These are phyloP conservation scores for Patiria pectinifera DNA, from an alignment of 53 echinoderm and acorn worm species.

Conservation along the genomic window DNA sequence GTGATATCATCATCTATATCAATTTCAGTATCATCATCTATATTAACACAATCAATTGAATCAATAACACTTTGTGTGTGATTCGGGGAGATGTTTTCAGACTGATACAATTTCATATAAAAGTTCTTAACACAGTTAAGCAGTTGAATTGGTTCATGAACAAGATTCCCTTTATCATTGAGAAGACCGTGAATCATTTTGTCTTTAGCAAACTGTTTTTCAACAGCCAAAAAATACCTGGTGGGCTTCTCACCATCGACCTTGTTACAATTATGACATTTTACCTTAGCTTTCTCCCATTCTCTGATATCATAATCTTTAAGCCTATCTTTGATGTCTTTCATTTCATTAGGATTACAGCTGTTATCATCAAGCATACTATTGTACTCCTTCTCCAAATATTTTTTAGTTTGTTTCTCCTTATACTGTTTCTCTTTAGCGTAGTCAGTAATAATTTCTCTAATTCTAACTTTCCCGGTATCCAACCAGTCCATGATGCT, in stretches of 20 bases:
- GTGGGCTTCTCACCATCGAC: background rate
- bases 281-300: conserved; percentile 9
- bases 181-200: too few species aligned
- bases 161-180: too few species aligned
- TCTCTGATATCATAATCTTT: conserved; percentile 11
- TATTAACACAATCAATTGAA: background rate
- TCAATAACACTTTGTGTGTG: too few species aligned
- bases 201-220: background rate
- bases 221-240: background rate
- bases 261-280: background rate
- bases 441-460: conserved; percentile 9
- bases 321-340: background rate
- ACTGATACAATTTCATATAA: too few species aligned
- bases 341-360: background rate
- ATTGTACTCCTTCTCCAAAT: background rate
- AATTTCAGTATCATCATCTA: background rate
- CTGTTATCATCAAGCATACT: background rate
- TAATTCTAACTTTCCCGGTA: background rate
- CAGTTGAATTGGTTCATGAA: too few species aligned
- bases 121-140: too few species aligned
- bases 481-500: conserved; percentile 18
- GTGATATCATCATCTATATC: background rate
- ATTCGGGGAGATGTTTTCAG: too few species aligned
- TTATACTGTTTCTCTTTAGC: conserved; percentile 12
- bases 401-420: background rate